Conservation (phyloP, 2,113 vertebrate genomes). For the Odocoileus hemionus region DNA sequence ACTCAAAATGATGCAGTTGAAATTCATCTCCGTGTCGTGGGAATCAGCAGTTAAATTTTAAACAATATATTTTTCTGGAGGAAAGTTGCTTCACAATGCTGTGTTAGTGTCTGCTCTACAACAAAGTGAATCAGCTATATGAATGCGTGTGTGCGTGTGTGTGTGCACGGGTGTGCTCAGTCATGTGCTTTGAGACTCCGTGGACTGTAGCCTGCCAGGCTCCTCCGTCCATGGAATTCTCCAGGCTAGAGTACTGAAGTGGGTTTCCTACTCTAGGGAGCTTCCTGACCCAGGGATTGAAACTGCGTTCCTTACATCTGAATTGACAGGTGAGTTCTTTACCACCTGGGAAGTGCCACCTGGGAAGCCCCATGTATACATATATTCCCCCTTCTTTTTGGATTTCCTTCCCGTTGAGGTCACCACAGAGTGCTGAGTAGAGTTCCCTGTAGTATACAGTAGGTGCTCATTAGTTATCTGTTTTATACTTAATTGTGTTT, state of each 20-base stretch:
- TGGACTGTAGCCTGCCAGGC: not conserved
- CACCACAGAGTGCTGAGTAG: not conserved
- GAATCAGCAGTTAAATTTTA: not conserved
- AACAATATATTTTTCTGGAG: not conserved
- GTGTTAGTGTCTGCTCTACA: not conserved
- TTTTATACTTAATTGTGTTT: not conserved
- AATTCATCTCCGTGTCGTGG: not conserved
- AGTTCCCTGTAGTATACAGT: not conserved
- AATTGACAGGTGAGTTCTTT: not conserved
- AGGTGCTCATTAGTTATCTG: not conserved
- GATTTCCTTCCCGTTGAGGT: not conserved
- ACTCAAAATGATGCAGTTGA: not conserved
- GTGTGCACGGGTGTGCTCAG: not conserved
- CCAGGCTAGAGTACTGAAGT: not conserved
- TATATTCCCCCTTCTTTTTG: not conserved
- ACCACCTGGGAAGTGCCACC: not conserved
- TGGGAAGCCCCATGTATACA: not conserved
- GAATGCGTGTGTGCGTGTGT: not conserved
- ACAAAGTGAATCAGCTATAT: not conserved
- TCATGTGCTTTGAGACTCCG: not conserved
- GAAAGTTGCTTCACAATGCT: not conserved
- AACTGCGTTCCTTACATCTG: not conserved
- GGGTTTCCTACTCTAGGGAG: not conserved
- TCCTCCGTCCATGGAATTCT: not conserved
- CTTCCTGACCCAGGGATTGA: not conserved